These are phyloP conservation scores for Tragelaphus strepsiceros DNA, from an alignment of 2,113 vertebrate genomes.

Conservation along the genomic window DNA sequence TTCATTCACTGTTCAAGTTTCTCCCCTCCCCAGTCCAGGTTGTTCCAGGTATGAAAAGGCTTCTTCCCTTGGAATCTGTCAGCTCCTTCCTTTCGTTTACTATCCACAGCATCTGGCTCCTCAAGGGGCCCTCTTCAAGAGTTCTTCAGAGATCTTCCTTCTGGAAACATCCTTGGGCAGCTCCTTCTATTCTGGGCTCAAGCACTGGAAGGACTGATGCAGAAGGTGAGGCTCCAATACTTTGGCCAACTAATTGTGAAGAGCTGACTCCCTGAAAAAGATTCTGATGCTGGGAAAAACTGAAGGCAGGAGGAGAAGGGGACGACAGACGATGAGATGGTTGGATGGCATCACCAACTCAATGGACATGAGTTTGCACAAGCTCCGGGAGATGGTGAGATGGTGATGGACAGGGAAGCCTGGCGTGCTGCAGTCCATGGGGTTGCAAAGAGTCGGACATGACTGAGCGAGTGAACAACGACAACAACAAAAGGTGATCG, in stretches of 20 bases:
- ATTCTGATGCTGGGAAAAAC: not conserved
- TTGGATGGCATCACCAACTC: not conserved
- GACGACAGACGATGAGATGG: fast-evolving
- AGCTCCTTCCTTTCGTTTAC: not conserved
- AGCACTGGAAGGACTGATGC: not conserved
- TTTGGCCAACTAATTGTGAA: not conserved
- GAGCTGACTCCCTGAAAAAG: not conserved
- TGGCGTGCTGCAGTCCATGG: not conserved
- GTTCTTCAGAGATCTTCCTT: not conserved
- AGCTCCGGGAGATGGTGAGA: not conserved
- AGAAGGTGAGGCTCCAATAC: not conserved
- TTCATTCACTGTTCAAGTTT: not conserved
- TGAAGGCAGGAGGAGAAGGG: not conserved
- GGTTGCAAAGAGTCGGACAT: not conserved
- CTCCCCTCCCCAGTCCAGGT: not conserved
- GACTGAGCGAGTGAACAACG: not conserved
- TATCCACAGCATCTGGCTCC: not conserved
- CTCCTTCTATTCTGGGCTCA: not conserved
- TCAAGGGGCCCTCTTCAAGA: not conserved
- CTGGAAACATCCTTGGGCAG: not conserved
- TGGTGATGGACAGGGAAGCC: not conserved
- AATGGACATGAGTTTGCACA: not conserved
- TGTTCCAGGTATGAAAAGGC: not conserved
- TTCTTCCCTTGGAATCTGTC: not conserved
- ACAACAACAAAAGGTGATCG: not conserved